Evolutionary conservation across 2,888 invertebrate genomes (phyloP).

Genomic region (Mellilla xanthometata): DNA sequence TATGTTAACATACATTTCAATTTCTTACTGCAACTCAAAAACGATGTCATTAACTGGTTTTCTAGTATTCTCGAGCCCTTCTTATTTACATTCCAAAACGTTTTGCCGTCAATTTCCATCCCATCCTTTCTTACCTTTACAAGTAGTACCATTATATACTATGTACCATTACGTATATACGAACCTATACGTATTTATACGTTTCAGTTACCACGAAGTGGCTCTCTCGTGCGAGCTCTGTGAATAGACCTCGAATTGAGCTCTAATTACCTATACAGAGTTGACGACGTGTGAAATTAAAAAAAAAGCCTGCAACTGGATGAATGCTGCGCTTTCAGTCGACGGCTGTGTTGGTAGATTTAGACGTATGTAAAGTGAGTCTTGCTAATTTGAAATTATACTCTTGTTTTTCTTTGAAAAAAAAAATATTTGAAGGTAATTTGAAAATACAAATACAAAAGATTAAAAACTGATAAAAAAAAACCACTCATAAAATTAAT

Average conservation of each 20-base stretch:
- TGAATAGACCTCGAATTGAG: constrained; percentile 75
- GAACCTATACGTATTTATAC: too few species aligned
- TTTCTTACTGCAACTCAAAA: too few species aligned
- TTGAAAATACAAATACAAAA: too few species aligned
- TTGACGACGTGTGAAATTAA: constrained; percentile 75
- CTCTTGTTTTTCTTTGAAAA: too few species aligned
- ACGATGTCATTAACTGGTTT: too few species aligned
- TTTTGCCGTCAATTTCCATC: too few species aligned
- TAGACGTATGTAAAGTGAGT: neutral
- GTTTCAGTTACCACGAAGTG: constrained; percentile 38
- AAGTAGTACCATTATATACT: neutral
- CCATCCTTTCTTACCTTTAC: neutral
- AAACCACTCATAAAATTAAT: too few species aligned
- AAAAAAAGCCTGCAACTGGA: constrained; percentile 52
- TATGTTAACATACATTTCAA: too few species aligned
- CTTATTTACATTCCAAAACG: too few species aligned
- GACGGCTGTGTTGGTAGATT: constrained; percentile 5
- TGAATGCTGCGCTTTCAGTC: constrained; percentile 31
- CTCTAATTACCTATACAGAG: constrained; percentile 77
- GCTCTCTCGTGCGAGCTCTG: constrained; percentile 55
- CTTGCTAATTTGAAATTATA: neutral
- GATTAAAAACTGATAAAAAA: too few species aligned
- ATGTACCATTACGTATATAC: constrained; percentile 20
- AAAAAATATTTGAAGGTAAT: too few species aligned
- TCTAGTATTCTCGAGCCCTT: too few species aligned